Evolutionary conservation across 2,113 vertebrate genomes (phyloP), one percentile per base, ranked within the genome.

Genomic region (Oxygymnocypris stewartii): DNA sequence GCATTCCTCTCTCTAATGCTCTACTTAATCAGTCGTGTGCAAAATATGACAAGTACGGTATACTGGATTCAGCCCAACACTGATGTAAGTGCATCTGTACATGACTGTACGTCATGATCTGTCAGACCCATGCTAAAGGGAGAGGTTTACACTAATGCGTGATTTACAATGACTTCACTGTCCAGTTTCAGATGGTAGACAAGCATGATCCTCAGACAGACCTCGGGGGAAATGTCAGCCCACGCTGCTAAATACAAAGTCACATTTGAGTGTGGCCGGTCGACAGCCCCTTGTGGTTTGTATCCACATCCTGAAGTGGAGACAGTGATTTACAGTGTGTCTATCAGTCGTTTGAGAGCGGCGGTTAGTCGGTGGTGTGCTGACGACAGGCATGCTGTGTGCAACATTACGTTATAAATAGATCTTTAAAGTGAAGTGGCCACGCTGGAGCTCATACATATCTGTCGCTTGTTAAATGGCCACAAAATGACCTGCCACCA

Each of bases 401-500:
- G 51, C 67, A 67, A 40, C 81, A 80, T 57, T 69, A 61, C 11
- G 37, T 42, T 74, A 75, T 80, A 65, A 84, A 84, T 75, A 79
- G 51, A 86, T 40, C 63, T 49, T 77, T 82, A 80, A 47, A 78
- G 51, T 47, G 5, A 88, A 86, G 71, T 86, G 80, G 71, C 44
- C 35, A 82, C 13, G 6, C 51, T 73, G 31, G n/a, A 51, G 37
- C 82, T 71, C 12, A 31, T 59, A 73, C 25, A 37, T 74, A 79
- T 78, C 82, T 85, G 67, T 63, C 49, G 57, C 4, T 74, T 51
- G 4, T 83, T 63, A 49, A 71, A 47, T 13, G 6, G 63, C 82
- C 84, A 84, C 79, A 88, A 59, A 57, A 67, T 84, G 69, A 84
- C 89, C 85, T 89, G 79, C 84, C 80, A 86, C 88, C n/a, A n/a